These are phyloP conservation scores for Eupithecia vulgata DNA, from an alignment of 2,888 invertebrate species.

Conservation along the genomic window DNA sequence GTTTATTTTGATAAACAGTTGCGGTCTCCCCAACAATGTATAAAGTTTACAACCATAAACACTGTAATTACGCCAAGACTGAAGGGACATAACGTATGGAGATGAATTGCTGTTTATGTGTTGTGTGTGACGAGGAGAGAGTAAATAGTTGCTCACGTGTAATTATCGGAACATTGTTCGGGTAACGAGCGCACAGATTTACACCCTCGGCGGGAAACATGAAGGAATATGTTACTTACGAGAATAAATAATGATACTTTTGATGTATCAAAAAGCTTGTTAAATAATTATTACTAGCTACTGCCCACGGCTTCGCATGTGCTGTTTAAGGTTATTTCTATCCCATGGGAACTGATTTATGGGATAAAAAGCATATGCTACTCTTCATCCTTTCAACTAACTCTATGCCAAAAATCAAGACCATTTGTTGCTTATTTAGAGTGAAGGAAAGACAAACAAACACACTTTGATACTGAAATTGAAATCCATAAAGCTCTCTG, in stretches of 20 bases:
- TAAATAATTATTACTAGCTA: not conserved
- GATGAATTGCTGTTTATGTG: slow-evolving; percentile 22
- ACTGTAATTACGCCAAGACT: slow-evolving; percentile 11
- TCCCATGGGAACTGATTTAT: too few relatives aligned
- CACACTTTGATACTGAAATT: slow-evolving; percentile 46
- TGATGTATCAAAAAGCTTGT: not conserved
- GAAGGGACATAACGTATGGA: slow-evolving; percentile 15
- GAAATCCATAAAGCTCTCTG: slow-evolving; percentile 44
- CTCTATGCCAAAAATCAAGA: too few relatives aligned
- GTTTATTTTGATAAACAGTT: not conserved
- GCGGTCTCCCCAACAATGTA: slow-evolving; percentile 5
- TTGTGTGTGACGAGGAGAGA: slow-evolving; percentile 35
- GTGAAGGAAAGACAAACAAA: too few relatives aligned
- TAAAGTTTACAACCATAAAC: slow-evolving; percentile 1
- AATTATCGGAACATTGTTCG: slow-evolving; percentile 66
- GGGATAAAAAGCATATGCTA: too few relatives aligned
- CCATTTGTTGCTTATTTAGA: too few relatives aligned
- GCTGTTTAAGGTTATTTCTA: too few relatives aligned
- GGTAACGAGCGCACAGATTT: slow-evolving; percentile 62
- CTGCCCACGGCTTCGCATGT: too few relatives aligned
- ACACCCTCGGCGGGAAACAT: not conserved
- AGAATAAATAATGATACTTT: slow-evolving; percentile 8
- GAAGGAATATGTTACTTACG: slow-evolving; percentile 4
- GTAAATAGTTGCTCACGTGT: slow-evolving; percentile 59
- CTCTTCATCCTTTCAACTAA: too few relatives aligned